These are phyloP conservation scores for Beroe forskalii DNA, from an alignment of 37 sponge, comb jelly and placozoan species.

Conservation along the genomic window DNA sequence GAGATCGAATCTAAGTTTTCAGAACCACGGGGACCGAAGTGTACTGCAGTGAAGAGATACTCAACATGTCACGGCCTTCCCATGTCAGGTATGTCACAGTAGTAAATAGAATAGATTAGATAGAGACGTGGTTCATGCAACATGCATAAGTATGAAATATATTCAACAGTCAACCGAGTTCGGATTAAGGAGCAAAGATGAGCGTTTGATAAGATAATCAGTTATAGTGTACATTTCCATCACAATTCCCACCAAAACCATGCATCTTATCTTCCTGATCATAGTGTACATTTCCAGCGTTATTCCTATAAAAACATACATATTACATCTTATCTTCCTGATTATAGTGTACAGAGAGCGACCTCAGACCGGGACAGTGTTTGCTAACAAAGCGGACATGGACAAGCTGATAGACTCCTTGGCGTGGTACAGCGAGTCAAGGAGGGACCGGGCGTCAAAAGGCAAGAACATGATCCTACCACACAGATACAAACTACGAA, in stretches of 20 bases:
- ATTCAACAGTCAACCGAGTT: no score
- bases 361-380: conserved; percentile 57
- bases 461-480: conserved; percentile 9
- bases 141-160: no score
- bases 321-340: no score
- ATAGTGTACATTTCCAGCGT: no score
- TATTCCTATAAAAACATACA: no score
- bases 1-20: conserved; percentile 2
- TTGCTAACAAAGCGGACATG: conserved; percentile 21
- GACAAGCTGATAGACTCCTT: conserved; percentile 31
- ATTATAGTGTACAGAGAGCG: conserved; percentile 62
- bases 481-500: conserved; percentile 14
- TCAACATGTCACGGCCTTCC: conserved; percentile 39
- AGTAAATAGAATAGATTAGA: no score
- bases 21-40: conserved; percentile 31
- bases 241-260: no score
- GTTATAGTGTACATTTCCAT: no score
- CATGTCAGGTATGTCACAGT: not conserved
- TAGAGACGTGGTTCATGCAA: no score
- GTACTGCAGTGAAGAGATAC: conserved; percentile 30
- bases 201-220: no score
- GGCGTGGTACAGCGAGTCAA: conserved; percentile 37
- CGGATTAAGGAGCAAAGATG: no score
- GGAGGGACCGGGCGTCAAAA: not conserved
- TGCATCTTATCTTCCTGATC: no score